These are phyloP conservation scores for Cryptosula pallasiana DNA, from an alignment of 2,888 invertebrate species.

Conservation along the genomic window DNA sequence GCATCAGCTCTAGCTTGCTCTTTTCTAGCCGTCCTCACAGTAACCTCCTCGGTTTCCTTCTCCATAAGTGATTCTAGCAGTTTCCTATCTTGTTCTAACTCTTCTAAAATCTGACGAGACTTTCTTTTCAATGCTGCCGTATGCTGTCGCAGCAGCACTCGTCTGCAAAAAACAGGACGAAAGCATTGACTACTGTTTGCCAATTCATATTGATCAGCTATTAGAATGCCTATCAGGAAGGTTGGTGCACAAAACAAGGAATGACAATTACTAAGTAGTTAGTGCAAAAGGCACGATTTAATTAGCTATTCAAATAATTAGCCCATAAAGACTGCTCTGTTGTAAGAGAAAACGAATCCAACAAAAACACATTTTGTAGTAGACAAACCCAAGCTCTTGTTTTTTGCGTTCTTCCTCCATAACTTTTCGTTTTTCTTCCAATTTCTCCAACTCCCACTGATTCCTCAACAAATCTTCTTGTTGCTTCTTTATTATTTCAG, in stretches of 20 bases:
- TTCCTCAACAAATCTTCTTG: constrained; percentile 40
- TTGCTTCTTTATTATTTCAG: constrained; percentile 38
- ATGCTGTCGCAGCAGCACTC: constrained; percentile 50
- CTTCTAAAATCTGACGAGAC: constrained; percentile 48
- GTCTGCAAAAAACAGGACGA: constrained; percentile 33
- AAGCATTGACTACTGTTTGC: too few relatives aligned
- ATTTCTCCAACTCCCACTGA: constrained; percentile 43
- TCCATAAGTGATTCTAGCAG: constrained; percentile 42
- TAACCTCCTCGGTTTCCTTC: constrained; percentile 39
- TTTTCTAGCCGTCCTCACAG: constrained; percentile 39
- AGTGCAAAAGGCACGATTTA: too few relatives aligned
- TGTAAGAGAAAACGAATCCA: too few relatives aligned
- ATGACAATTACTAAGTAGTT: too few relatives aligned
- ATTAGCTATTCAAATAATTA: too few relatives aligned
- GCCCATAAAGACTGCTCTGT: too few relatives aligned
- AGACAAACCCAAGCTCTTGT: constrained; percentile 43
- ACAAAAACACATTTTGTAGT: too few relatives aligned
- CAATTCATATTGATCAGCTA: too few relatives aligned
- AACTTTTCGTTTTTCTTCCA: constrained; percentile 39
- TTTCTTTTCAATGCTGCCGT: constrained; percentile 48
- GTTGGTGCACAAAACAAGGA: too few relatives aligned
- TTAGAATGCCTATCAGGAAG: too few relatives aligned
- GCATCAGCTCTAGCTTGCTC: constrained; percentile 50
- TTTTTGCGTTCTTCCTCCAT: constrained; percentile 41
- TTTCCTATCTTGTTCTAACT: constrained; percentile 46